phyloP scores from a whole-genome alignment of 2,797 vertebrate genomes.

The Limnodromus scolopaceus region DNA sequence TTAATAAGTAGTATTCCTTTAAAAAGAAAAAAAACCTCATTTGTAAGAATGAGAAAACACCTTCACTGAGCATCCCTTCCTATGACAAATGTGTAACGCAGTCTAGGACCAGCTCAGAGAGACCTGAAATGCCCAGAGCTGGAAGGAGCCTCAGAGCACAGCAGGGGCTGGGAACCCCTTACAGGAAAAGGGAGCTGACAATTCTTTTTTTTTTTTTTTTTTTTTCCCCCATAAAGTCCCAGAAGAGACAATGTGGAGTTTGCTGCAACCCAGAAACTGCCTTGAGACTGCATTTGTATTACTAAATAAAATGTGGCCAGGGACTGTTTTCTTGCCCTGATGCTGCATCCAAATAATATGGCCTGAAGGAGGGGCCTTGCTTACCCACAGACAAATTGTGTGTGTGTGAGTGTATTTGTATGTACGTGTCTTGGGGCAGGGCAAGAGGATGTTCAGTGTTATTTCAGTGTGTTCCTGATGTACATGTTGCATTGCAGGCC shows the following conservation, averaged over 20 bases:
- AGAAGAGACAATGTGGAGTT: not conserved
- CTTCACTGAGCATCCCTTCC: not conserved
- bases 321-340: not conserved
- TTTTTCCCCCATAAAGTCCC: not conserved
- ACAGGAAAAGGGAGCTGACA: not conserved
- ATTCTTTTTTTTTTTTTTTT: not conserved
- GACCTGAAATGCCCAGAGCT: not conserved
- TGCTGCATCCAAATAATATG: not conserved
- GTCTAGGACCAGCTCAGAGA: not conserved
- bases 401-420: not conserved
- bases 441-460: not conserved
- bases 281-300: not conserved
- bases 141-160: not conserved
- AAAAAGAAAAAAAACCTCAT: not conserved
- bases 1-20: not conserved
- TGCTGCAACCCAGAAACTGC: not conserved
- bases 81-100: not conserved
- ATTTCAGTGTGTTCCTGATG: not conserved
- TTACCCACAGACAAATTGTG: not conserved
- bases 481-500: not conserved
- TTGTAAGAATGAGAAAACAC: not conserved
- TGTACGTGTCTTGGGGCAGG: not conserved
- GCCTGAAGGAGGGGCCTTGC: not conserved
- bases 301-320: not conserved
- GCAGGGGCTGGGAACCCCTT: not conserved